Evolutionary conservation across 1,140 invertebrate species (phyloP).

Genomic region (silkworm (Bombyx mori)): ASM3026992v2 NC_085124.1:8858001-8858500

Average conservation of each 20-base stretch:
- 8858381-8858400: constrained; percentile 23
- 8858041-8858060: no score
- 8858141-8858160: no score
- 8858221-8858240: not conserved
- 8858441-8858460: constrained; percentile 54
- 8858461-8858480: constrained; percentile 41
- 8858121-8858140: no score
- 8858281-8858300: not conserved
- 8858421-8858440: constrained; percentile 22
- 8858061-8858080: no score
- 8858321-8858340: constrained; percentile 31
- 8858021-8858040: no score
- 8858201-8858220: no score
- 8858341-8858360: constrained; percentile 21
- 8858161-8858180: no score
- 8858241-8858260: not conserved
- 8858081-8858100: no score
- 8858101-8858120: no score
- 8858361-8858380: constrained; percentile 44
- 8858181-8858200: no score
- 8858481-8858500: constrained; percentile 22
- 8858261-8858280: no score
- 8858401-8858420: constrained; percentile 49
- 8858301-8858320: not conserved
- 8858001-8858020: no score